Evolutionary conservation across 2,113 vertebrate species (phyloP), one percentile per base, ranked within the genome.

Genomic region (Plectropomus leopardus): DNA sequence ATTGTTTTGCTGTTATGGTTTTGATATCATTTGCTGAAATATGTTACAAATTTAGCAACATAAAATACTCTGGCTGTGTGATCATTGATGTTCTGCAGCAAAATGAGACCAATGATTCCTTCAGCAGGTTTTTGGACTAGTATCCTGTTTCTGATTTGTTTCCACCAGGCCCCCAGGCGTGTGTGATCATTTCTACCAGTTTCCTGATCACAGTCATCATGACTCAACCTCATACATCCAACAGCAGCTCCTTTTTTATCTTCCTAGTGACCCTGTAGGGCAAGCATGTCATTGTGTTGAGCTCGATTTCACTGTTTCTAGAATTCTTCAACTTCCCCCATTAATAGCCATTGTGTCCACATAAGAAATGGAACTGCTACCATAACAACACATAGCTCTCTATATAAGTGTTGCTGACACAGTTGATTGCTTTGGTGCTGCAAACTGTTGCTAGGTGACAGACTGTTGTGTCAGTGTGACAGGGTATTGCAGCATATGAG

Each of bases 391-490:
- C 6, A 0, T 50, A 71, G 44, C 28, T 8, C 30, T 66, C 21
- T 30, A 32, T 50, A 34, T 4, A 28, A 28, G 30, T 55, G 28
- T 63, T 55, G 28, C 59, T 75, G 36, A 59, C 42, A 58, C 45
- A 45, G 40, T 63, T 57, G 54, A 72, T 61, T 13, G 19, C 67
- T 80, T 50, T 60, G 19, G 3, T 47, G 24, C 57, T 71, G 73
- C 30, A 50, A 44, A 73, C 30, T 28, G 21, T 70, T 70, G 53
- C 70, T 50, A 14, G n/a, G 64, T 82, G 83, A 76, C 51, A 57
- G 54, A 57, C 60, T 32, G 40, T 80, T 84, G 58, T 79, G 77
- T 70, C 34, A 51, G 59, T 7, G n/a, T 68, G 76, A 73, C 61
- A 48, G 40, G 8, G 15, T 40, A 60, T 48, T 53, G 58, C 76